Evolutionary conservation across 2,888 invertebrate genomes (phyloP), one percentile per base, ranked within the genome.

Genomic region (Diabrotica balteata): DNA sequence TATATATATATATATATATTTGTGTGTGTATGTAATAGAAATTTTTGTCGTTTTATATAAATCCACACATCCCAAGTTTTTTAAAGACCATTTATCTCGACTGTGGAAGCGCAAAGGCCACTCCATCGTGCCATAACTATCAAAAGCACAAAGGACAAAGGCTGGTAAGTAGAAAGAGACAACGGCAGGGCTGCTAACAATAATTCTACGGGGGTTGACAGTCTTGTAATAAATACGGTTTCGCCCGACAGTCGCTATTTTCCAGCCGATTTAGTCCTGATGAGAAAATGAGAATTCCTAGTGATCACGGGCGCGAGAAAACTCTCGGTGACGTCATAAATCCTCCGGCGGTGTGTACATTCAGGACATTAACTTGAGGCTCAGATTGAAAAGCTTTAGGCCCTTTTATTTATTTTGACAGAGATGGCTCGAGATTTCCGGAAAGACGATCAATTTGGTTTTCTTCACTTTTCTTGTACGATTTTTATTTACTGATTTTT

Each of bases 251-350:
- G 71, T 67, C 67, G 80, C 82, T 83, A 84, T 83, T 83, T 84
- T 84, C 83, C 83, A 80, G 78, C 83, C 83, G 84, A 84, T 83
- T 84, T 83, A 83, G 77, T 78, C 73, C 83, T 83, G 83, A 84
- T 83, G 83, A 83, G 84, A 83, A 81, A 82, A 82, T 82, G 80
- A 81, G 82, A 79, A 82, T 82, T 82, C 82, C 82, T 72, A 70
- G 72, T 74, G 76, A 73, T 72, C 79, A 79, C 76, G 75, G 78
- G 77, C 72, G 80, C 80, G 79, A 77, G 80, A 80, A 79, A 79
- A 78, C 78, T 77, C 78, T 43, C 52, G 62, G 67, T 76, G 76
- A 78, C 78, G 75, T 76, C 76, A 76, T 77, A 77, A 76, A 77
- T 77, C 73, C 68, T 72, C 59, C 66, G 64, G 65, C 59, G 69